Conservation (phyloP, 2,113 vertebrate genomes). For the Pogonocichla stellata region DNA sequence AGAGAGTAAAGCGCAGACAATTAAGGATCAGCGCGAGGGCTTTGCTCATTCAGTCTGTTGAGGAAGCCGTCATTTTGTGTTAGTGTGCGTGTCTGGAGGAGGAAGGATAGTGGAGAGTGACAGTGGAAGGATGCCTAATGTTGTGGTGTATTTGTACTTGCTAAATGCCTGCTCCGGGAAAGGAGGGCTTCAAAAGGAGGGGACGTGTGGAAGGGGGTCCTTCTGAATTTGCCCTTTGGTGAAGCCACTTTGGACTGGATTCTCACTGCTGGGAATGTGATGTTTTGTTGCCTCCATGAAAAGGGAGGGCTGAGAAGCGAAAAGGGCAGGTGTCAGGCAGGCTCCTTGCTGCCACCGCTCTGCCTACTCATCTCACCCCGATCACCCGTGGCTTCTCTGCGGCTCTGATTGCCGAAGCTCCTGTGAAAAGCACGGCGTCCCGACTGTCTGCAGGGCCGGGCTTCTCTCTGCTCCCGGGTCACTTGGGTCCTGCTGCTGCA, state of each 20-base stretch:
- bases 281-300: background rate
- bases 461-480: background rate
- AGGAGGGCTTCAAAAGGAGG: background rate
- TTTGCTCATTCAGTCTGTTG: slow-evolving; percentile 52
- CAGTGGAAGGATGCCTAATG: slow-evolving; percentile 46
- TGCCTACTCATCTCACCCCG: background rate
- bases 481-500: background rate
- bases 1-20: slow-evolving; percentile 36
- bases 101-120: slow-evolving; percentile 48
- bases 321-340: slow-evolving; percentile 19
- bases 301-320: background rate
- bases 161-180: background rate
- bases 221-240: background rate
- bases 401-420: background rate
- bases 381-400: background rate
- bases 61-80: slow-evolving; percentile 72
- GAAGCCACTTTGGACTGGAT: background rate
- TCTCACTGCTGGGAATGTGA: background rate
- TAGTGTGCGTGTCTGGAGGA: slow-evolving; percentile 33
- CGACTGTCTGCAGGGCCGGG: background rate
- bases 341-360: background rate
- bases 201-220: background rate
- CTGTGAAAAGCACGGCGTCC: background rate
- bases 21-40: slow-evolving; percentile 40
- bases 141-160: slow-evolving; percentile 26